phyloP scores from a whole-genome alignment of 1,140 invertebrate species.

The Zaprionus tsacasi region DNA sequence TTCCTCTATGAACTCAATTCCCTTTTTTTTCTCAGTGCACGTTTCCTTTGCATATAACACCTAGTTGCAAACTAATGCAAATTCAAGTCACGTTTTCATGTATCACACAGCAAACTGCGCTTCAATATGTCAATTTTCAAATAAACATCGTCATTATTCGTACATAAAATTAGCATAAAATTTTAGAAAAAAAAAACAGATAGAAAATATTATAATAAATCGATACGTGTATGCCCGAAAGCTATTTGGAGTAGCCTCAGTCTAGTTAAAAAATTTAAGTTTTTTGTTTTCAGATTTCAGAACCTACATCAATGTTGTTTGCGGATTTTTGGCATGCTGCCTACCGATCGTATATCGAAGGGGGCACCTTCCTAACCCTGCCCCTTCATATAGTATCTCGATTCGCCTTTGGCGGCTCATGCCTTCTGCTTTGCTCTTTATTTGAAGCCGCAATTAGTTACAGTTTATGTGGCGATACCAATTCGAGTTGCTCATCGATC shows the following conservation, averaged over 20 bases:
- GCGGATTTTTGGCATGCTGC: conserved; percentile 44
- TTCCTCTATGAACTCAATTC: neutral
- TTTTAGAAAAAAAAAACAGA: conserved; percentile 30
- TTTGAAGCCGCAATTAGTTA: conserved; percentile 83
- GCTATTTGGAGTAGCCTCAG: conserved; percentile 15
- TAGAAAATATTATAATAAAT: conserved; percentile 18
- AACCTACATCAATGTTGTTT: conserved; percentile 72
- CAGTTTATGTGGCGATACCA: conserved; percentile 76
- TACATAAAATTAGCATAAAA: conserved; percentile 30
- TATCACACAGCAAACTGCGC: conserved; percentile 7
- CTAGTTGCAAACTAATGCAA: conserved; percentile 14
- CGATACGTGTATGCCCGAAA: neutral
- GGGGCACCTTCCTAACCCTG: neutral
- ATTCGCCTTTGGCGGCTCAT: conserved; percentile 43
- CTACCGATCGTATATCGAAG: conserved; percentile 17
- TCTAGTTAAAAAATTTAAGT: conserved; percentile 11
- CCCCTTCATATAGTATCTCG: neutral
- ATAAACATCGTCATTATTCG: conserved; percentile 19
- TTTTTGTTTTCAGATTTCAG: neutral
- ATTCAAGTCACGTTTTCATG: conserved; percentile 54
- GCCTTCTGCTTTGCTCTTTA: conserved; percentile 64
- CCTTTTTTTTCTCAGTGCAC: conserved; percentile 3
- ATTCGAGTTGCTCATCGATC: conserved; percentile 67
- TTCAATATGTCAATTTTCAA: conserved; percentile 29
- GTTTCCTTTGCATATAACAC: neutral